A percentile compares a stretch with the other conserved stretches of the same genome.
phyloP scores from a whole-genome alignment of 2,888 invertebrate species.

The Troides helena region DNA sequence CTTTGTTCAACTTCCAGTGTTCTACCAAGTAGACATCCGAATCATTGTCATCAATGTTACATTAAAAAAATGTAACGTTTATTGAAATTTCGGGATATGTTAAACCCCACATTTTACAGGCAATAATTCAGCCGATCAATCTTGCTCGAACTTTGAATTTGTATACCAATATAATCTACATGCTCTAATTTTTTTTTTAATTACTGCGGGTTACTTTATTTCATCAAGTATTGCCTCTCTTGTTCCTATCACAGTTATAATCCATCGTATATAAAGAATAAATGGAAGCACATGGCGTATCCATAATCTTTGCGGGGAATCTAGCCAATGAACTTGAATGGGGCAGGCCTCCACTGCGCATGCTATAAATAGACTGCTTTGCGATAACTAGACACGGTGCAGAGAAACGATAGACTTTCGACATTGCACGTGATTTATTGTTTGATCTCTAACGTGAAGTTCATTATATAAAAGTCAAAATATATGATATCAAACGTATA shows the following conservation, averaged over 20 bases:
- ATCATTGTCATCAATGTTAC: conserved; percentile 5
- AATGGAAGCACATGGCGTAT: conserved; percentile 31
- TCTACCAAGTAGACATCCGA: conserved; percentile 32
- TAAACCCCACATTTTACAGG: not conserved
- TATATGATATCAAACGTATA: not conserved
- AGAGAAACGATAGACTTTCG: conserved; percentile 31
- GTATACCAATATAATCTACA: not conserved
- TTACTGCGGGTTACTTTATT: not conserved
- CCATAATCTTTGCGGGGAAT: conserved; percentile 59
- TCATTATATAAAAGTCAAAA: not conserved
- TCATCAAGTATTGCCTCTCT: conserved; percentile 12
- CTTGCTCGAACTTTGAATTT: too few relatives aligned
- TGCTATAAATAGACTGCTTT: conserved; percentile 53
- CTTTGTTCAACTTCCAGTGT: conserved; percentile 30
- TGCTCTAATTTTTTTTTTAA: not conserved
- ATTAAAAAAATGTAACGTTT: not conserved
- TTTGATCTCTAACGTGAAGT: conserved; percentile 16
- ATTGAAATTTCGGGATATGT: not conserved
- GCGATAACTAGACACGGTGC: conserved; percentile 31
- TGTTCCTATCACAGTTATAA: conserved; percentile 11
- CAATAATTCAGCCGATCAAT: not conserved
- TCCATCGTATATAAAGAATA: conserved; percentile 11
- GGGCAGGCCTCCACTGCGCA: conserved; percentile 63
- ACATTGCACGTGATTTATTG: conserved; percentile 29
- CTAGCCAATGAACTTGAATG: conserved; percentile 70